phyloP scores from a whole-genome alignment of 2,888 invertebrate genomes.

The Euphydryas editha region DNA sequence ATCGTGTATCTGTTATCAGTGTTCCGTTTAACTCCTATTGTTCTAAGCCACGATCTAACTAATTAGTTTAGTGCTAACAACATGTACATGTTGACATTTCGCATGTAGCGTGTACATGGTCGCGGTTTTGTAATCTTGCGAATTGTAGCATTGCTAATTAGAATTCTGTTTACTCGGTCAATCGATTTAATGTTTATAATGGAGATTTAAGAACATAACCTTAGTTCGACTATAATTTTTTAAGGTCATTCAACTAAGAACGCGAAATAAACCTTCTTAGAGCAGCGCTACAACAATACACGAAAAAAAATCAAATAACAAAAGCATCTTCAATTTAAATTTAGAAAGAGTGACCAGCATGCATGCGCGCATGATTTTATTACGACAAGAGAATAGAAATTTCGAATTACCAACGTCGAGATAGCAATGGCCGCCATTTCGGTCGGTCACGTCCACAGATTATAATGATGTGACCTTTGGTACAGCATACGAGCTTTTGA shows the following conservation, averaged over 20 bases:
- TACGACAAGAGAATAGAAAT: constrained; percentile 79
- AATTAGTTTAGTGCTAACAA: constrained; percentile 70
- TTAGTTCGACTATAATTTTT: neutral
- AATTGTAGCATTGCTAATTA: constrained; percentile 42
- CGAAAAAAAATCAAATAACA: constrained; percentile 29
- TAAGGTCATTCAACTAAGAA: neutral
- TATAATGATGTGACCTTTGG: constrained; percentile 79
- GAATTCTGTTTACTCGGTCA: constrained; percentile 43
- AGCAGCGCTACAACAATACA: neutral
- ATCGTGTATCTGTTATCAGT: constrained; percentile 29
- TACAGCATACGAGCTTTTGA: constrained; percentile 58
- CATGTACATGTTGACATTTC: constrained; percentile 72
- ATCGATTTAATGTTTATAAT: constrained; percentile 14
- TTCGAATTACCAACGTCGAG: constrained; percentile 67
- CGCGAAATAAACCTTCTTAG: neutral
- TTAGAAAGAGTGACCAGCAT: constrained; percentile 54
- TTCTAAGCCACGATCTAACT: constrained; percentile 56
- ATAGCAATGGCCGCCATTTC: constrained; percentile 64
- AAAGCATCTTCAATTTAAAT: constrained; percentile 52
- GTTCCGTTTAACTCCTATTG: constrained; percentile 54
- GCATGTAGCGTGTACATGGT: constrained; percentile 56
- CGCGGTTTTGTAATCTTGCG: constrained; percentile 52
- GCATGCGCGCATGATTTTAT: constrained; percentile 75
- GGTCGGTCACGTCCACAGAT: constrained; percentile 74
- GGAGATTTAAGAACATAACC: neutral